Evolutionary conservation across 2,113 vertebrate genomes (phyloP), one percentile per base, ranked within the genome.

Genomic region (Pseudorhombus dupliciocellatus): DNA sequence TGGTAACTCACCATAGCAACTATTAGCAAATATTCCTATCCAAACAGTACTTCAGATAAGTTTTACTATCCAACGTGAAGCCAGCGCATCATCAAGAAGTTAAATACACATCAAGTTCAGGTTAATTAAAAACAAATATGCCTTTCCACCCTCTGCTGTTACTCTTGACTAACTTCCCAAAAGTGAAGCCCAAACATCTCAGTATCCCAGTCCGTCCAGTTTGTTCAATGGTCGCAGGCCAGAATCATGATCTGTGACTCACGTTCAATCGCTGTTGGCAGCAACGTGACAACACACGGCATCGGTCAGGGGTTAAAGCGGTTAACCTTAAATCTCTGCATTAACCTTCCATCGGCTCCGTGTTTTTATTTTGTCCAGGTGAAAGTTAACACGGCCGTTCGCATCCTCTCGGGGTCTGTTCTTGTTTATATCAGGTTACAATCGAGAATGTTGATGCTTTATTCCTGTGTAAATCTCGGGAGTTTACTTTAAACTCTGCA

Each of bases 401-500:
- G 25, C 14, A 57, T 22, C 20, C 46, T 72, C 69, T 9, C 26
- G 40, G 5, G 53, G 54, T 26, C 26, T 8, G 25, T 52, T 73
- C 48, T 42, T 80, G 63, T 81, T 79, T 77, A 69, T 72, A 68
- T 57, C 31, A 42, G 26, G 7, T 65, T 51, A 58, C 37, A 66
- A 52, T 60, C 59, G 51, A 77, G 68, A 71, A 83, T 85, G 28
- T 68, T 69, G 31, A 55, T 1, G 34, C 68, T 72, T 77, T 64
- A 66, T 77, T 70, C 25, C 69, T 70, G 51, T 70, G n/a, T 52
- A 81, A 78, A 63, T 80, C 55, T 60, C 28, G 20, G 54, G 73
- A 53, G 69, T 79, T 84, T 86, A 85, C 65, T 75, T 80, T 55
- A 79, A 83, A 70, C 55, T 14, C 40, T 44, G 20, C 5, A 54